phyloP scores from a whole-genome alignment of 2,797 vertebrate species.

The Mormyrops boulengeri region DNA sequence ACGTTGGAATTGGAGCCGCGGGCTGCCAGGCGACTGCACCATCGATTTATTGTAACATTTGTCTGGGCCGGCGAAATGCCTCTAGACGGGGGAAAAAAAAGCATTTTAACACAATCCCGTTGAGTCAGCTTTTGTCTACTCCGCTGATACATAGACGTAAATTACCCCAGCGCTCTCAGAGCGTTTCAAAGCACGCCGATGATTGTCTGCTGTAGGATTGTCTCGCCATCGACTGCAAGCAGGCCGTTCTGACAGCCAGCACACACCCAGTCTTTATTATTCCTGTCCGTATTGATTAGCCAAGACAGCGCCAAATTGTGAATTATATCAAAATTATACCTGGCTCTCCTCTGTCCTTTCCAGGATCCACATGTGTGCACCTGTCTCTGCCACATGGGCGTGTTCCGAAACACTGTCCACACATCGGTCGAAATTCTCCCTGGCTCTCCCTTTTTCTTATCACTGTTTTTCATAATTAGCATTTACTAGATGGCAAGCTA shows the following conservation, averaged over 20 bases:
- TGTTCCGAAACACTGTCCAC: conserved; percentile 14
- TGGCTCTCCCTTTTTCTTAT: conserved; percentile 44
- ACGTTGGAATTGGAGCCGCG: conserved; percentile 37
- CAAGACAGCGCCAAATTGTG: conserved; percentile 15
- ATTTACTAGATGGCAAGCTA: conserved; percentile 54
- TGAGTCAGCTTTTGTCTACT: conserved; percentile 37
- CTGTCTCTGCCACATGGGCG: background rate
- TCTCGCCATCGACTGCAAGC: background rate
- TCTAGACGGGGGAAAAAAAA: conserved; percentile 38
- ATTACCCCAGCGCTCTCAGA: conserved; percentile 36
- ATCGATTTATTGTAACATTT: conserved; percentile 52
- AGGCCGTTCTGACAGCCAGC: background rate
- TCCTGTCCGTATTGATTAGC: background rate
- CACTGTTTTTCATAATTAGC: conserved; percentile 57
- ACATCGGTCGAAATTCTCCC: conserved; percentile 40
- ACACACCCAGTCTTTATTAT: conserved; percentile 1
- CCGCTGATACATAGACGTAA: conserved; percentile 42
- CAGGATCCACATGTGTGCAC: background rate
- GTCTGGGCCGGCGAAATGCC: conserved; percentile 39
- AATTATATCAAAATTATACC: conserved; percentile 47
- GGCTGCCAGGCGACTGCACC: conserved; percentile 41
- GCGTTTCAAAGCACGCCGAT: conserved; percentile 24
- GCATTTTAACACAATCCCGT: conserved; percentile 38
- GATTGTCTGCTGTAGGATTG: conserved; percentile 27
- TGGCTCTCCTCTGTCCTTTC: conserved; percentile 32